phyloP scores from a whole-genome alignment of 2,797 vertebrate genomes.

The Peromyscus nudipes region DNA sequence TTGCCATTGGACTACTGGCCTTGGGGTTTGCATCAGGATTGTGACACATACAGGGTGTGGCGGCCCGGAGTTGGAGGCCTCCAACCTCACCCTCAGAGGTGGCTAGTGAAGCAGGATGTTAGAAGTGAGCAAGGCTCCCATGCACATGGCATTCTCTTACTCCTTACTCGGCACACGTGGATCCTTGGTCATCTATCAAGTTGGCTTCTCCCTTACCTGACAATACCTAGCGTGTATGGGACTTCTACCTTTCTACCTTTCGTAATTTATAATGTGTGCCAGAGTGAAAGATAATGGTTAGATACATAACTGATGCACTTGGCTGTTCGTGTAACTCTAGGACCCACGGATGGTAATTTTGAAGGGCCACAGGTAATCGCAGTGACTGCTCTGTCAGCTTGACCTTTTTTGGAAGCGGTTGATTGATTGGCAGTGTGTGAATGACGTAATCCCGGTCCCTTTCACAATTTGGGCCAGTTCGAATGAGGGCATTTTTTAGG shows the following conservation, averaged over 20 bases:
- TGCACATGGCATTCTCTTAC: not conserved
- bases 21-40: conserved; percentile 67
- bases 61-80: not conserved
- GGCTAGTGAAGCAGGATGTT: conserved; percentile 44
- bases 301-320: not conserved
- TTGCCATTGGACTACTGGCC: conserved; percentile 44
- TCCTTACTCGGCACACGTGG: not conserved
- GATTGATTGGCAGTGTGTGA: conserved; percentile 13
- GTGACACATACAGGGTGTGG: conserved; percentile 70
- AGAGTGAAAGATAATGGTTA: conserved; percentile 21
- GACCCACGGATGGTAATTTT: conserved; percentile 12
- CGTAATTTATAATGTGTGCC: not conserved
- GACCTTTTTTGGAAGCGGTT: conserved; percentile 34
- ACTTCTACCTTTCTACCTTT: conserved; percentile 45
- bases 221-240: conserved; percentile 10
- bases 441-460: conserved; percentile 37
- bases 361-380: not conserved
- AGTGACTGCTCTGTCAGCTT: not conserved
- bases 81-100: not conserved
- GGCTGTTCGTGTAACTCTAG: not conserved
- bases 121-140: not conserved
- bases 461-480: conserved; percentile 53
- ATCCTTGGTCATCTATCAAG: conserved; percentile 1
- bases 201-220: conserved; percentile 38
- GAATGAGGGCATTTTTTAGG: conserved; percentile 55